Evolutionary conservation across 2,113 vertebrate genomes (phyloP).

Genomic region (Condylura cristata): DNA sequence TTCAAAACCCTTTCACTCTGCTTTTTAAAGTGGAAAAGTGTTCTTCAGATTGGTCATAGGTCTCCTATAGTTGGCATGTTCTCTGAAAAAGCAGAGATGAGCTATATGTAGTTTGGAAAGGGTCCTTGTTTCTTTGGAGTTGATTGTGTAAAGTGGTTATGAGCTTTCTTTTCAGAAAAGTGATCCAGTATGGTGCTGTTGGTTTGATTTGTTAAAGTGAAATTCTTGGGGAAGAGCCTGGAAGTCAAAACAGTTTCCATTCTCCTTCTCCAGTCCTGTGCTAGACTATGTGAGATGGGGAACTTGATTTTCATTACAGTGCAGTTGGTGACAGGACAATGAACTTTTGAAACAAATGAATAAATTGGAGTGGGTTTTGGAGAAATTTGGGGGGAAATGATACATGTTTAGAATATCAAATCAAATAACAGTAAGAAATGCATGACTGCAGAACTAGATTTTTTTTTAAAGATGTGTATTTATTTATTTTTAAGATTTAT

Average conservation of each 20-base stretch:
- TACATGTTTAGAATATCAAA: neutral
- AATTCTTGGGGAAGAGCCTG: neutral
- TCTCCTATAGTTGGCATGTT: neutral
- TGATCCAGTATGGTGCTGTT: neutral
- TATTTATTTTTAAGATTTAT: no score
- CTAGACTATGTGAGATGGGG: neutral
- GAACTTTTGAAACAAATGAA: conserved; percentile 5
- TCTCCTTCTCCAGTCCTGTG: neutral
- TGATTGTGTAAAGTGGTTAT: conserved; percentile 22
- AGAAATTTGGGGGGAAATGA: neutral
- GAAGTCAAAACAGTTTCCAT: neutral
- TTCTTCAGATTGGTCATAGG: neutral
- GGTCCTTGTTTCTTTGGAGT: conserved; percentile 43
- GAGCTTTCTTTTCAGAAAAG: conserved; percentile 31
- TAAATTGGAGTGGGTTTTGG: neutral
- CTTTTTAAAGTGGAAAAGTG: conserved; percentile 61
- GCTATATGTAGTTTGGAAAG: conserved; percentile 33
- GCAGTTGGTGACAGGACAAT: neutral
- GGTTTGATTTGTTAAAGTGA: neutral
- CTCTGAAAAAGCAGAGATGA: conserved; percentile 23
- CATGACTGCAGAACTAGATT: neutral
- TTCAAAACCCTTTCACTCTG: conserved; percentile 56
- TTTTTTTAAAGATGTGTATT: no score
- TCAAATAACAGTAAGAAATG: neutral
- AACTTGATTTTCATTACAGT: neutral